A percentile compares a stretch with the other conserved stretches of the same genome.
These are phyloP conservation scores for Chiloscyllium plagiosum DNA, from an alignment of 2,113 vertebrate genomes.

Conservation along the genomic window DNA sequence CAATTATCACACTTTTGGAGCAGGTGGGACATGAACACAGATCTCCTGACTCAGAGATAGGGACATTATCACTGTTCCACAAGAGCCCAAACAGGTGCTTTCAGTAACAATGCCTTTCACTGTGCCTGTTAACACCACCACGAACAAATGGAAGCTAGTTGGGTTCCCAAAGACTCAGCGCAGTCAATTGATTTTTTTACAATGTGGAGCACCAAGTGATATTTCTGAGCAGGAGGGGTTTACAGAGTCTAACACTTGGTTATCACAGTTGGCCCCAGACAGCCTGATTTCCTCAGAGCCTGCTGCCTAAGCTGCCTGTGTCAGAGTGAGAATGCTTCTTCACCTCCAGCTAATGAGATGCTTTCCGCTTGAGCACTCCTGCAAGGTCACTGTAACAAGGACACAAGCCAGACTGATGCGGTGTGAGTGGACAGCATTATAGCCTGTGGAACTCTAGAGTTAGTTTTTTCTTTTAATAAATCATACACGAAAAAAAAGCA, in stretches of 20 bases:
- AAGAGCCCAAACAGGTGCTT: no score
- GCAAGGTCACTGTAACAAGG: background rate
- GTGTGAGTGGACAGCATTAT: background rate
- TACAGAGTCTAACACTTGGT: background rate
- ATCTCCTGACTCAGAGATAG: no score
- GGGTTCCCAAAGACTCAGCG: background rate
- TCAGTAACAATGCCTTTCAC: no score
- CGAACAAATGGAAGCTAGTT: background rate
- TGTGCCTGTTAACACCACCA: no score
- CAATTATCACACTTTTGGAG: no score
- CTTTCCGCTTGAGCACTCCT: background rate
- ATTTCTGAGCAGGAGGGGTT: background rate
- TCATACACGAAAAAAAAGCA: background rate
- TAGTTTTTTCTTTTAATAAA: background rate
- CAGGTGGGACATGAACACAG: no score
- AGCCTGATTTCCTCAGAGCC: background rate
- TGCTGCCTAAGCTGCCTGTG: background rate
- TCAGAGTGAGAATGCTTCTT: no score
- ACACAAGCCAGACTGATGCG: background rate
- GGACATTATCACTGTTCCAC: no score
- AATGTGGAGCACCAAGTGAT: background rate
- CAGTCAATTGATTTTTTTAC: background rate
- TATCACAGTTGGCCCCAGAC: no score
- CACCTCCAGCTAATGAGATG: background rate
- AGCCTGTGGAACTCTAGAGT: background rate